These are phyloP conservation scores for Tamias sibiricus DNA, from an alignment of 2,113 vertebrate genomes.

Conservation along the genomic window DNA sequence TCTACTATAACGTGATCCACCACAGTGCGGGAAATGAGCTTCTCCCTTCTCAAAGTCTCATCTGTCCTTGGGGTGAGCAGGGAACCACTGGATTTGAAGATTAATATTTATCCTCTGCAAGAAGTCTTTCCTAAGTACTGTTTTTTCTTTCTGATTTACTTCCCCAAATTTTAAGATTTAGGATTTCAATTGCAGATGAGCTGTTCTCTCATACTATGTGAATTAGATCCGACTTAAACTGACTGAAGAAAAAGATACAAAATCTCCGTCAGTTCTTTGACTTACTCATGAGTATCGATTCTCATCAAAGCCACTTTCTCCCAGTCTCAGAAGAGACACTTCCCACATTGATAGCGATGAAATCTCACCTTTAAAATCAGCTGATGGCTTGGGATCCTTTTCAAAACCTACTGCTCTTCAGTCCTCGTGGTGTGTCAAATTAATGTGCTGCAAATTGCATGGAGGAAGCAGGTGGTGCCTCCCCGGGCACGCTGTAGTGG, in stretches of 20 bases:
- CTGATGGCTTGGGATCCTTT: not conserved
- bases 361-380: not conserved
- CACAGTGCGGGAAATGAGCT: not conserved
- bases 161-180: not conserved
- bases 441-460: rapidly evolving
- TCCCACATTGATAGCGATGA: not conserved
- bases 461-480: rapidly evolving
- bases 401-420: not conserved
- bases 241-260: not conserved
- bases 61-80: not conserved
- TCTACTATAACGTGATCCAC: not conserved
- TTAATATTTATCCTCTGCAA: not conserved
- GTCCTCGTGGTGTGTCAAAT: not conserved
- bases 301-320: not conserved
- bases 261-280: not conserved
- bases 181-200: not conserved
- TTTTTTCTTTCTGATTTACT: not conserved
- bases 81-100: not conserved
- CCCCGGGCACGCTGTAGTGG: rapidly evolving
- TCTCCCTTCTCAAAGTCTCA: not conserved
- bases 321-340: rapidly evolving
- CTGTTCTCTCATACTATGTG: not conserved
- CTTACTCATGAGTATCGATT: too few species aligned
- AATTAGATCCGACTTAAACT: not conserved
- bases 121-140: not conserved